Evolutionary conservation across 2,797 vertebrate genomes (phyloP), one percentile per base, ranked within the genome.

Genomic region (Nannoperca australis): DNA sequence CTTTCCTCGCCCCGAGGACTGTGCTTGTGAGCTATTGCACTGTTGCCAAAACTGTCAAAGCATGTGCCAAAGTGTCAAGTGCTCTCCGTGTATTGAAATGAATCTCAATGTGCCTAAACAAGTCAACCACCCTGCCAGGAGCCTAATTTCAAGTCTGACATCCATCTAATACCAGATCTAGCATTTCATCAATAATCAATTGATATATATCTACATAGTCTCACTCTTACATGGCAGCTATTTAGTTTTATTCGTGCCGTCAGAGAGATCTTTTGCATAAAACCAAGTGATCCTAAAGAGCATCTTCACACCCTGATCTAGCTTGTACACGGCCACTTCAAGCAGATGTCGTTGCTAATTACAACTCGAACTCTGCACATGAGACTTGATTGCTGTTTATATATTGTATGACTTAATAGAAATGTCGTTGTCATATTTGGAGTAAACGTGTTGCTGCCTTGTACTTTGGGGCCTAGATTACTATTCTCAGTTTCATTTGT

Each of bases 31-130:
- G 76, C 63, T 8, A 5, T 24, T 1, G 44, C 66, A 7, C 73
- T 9, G 68, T 67, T 87, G 83, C 88, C 85, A 90, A 81, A 81
- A 82, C 73, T 83, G 85, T 86, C 89, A 76, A 71, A 61, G 58
- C 61, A 13, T 2, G 51, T 65, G 84, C 89, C 89, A 91, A 80
- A 30, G 68, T 73, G 81, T 88, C 84, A 80, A 74, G 76, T 55
- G 60, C 78, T 77, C 74, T 34, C 36, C 44, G 0, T 63, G 71
- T 40, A 54, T 38, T 55, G 32, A 79, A 86, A 79, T 62, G 49
- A 69, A 86, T 72, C 53, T 76, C 50, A 53, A 1, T 50, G 55
- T 10, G 22, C 36, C 58, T 38, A 58, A 81, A 78, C 62, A 78
- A 72, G 73, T 30, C 49, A 1, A 71, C 54, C 44, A 70, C 22